Base-by-base conservation (phyloP, 1,140 invertebrate genomes). In the Eriosoma lanigerum region DNA sequence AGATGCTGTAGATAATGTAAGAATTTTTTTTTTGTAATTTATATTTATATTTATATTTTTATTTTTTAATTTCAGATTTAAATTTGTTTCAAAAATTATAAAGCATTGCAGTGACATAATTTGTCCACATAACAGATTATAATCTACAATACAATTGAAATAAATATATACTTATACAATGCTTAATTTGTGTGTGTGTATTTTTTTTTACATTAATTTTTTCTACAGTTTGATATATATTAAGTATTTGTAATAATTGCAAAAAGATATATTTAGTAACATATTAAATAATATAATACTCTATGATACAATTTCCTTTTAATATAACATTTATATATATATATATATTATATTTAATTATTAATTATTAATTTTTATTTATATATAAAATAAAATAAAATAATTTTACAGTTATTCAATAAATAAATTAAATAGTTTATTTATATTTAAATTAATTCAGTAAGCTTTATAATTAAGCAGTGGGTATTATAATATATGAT, bases 1-100 rank as follows among this genome's bases (percentile, higher is more conserved):
- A 82, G 92, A 94, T 88, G 89, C 92, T 83, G 93, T 94, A 82
- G 93, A 94, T 78, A 78, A 78, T 78, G 73, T 78, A 60, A 75
- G 54, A 15, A 24, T 9, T 46, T 15, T 38, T 73, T 10, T 44
- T 15, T 17, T n/a, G 1, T 64, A 38, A 38, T 38, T n/a, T 75
- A 8, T 38, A 9, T n/a, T n/a, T 10, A 19, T 44, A 44, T 38
- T 32, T 54, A 12, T 12, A 46, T 46, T 24, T 26, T 17, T 19
- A 24, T 60, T 44, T 78, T 60, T 78, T 78, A 3, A 15, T 72
- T 78, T 60, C 48, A 78, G 73, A 78, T 78, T 48, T 78, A 62
- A 78, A n/a, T 24, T 46, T 46, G 12, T 29, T 60, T 78, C 32
- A 60, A 78, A 32, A 32, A 46, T 38, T 19, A 24, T 44, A 60